Base-by-base conservation (phyloP, 2,113 vertebrate species). In the Corynorhinus townsendii region DNA sequence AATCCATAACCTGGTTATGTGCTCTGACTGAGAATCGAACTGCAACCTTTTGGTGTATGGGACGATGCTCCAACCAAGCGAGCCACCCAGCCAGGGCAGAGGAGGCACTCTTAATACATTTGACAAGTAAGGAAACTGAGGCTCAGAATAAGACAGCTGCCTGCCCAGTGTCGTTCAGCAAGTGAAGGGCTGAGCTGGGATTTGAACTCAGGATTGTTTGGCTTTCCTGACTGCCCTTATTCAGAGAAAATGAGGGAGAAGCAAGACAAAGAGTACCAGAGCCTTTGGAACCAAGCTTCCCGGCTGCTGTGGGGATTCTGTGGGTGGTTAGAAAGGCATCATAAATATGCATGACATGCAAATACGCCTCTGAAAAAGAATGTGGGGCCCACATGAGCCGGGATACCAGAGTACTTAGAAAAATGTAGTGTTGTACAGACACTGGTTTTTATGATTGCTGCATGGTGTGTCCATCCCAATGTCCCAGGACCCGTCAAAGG, bases 321-420 rank as follows among this genome's bases (percentile, higher is more conserved):
- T 96, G 96, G 96, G 96, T 76, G 96, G 97, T 89, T 83, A 95
- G 86, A 94, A 96, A 92, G 91, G 96, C 86, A 10, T 93, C 0
- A 66, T 96, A 95, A 97, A 97, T 97, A 97, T 96, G 91, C 77
- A 97, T 96, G 95, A 96, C 79, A 97, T 97, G 96, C 91, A 96
- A 94, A 97, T 96, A 84, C 2, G 24, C 92, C 82, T 90, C 91
- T 89, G 66, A 93, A 89, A 95, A 92, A 91, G 79, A 95, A 38
- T 26, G 79, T 79, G 91, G 93, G 94, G 88, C 94, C 94, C 92
- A 47, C 38, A 28, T 4, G 38, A 90, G 81, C 82, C 0, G 1
- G 90, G 54, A 47, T 73, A 68, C 95, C 82, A 43, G 79, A 87
- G 91, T 43, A 54, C 91, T 96, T 71, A 88, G 93, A 69, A 93